Base-by-base conservation (phyloP, 2,797 vertebrate genomes). In the Semaprochilodus insignis region DNA sequence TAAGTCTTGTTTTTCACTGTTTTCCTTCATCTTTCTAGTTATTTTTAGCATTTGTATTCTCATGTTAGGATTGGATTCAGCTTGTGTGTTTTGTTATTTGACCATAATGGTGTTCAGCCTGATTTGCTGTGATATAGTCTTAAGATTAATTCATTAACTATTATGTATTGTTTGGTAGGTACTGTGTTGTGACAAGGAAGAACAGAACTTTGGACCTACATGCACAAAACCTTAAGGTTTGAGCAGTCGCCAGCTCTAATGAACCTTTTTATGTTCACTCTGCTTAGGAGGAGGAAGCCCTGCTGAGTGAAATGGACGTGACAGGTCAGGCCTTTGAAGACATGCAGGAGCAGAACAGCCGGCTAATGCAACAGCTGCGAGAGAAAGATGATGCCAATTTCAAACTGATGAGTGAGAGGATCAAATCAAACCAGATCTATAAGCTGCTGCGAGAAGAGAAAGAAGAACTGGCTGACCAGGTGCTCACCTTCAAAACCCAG, bases 321-420 rank as follows among this genome's bases (percentile, higher is more conserved):
- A 97, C 96, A 0, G 97, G 97, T 31, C 97, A 98, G 90, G 97
- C 97, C 34, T 98, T 98, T 25, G 97, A 98, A 83, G 97, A 98
- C 92, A 98, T 98, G 97, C 97, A 98, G 91, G 97, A 98, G 89
- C 97, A 98, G 90, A 98, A 98, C 63, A 97, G 96, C 88, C 93
- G 97, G 0, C 92, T 98, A 60, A 89, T 97, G 86, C 97, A 97
- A 92, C 97, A 98, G 92, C 83, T 98, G 17, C 89, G 97, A 2
- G 97, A 98, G 87, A 98, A 98, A 89, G 97, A 98, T 0, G 97
- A 98, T 0, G 97, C 97, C 90, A 98, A 98, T 90, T 98, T 98
- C 86, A 98, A 98, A 89, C 93, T 98, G 66, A 98, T 98, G 97
- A 97, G 96, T 0, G 97, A 98, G 92, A 89, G 97, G 17, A 98